Base-by-base conservation (phyloP, 2,797 vertebrate genomes). In the Sphenodon punctatus region DNA sequence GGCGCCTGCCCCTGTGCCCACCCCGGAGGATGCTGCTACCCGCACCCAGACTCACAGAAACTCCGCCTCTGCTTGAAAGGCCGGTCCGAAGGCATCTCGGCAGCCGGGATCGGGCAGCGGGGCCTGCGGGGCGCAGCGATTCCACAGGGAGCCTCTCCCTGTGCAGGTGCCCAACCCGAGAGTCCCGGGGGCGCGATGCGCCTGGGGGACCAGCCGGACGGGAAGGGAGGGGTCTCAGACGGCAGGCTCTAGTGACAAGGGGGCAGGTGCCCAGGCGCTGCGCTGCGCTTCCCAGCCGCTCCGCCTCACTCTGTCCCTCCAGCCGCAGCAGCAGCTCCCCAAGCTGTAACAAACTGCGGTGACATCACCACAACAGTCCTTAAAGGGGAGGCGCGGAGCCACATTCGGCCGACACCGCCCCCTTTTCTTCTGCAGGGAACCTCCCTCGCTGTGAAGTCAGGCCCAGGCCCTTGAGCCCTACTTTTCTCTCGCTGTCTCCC, bases 41-140 rank as follows among this genome's bases (percentile, higher is more conserved):
- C 66, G 14, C 63, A 45, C 8, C 43, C 32, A 75, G 77, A 92
- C 97, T 97, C 93, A 99, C 98, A 97, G 75, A 98, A 99, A 78
- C 97, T 97, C 95, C 98, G 97, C 95, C 98, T 96, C 92, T 98
- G 98, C 92, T 98, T 99, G 94, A 98, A 98, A 89, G 98, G 97
- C 96, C 97, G 96, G 93, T 98, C 98, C 69, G 98, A 98, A 88
- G 98, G 98, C 98, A 99, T 99, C 71, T 82, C 86, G 72, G 93
- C 88, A 82, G 79, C 65, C 76, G 80, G 89, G 80, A 80, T 75
- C 59, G 60, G 66, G 72, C 77, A 39, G 25, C 30, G 25, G 55
- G 45, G 46, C 20, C 45, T 45, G 22, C 45, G 20, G 20, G 51
- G 51, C 30, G 32, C n/a, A 22, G 42, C 49, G 46, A 25, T 10